Evolutionary conservation across 2,888 invertebrate genomes (phyloP).

Genomic region (Gasteruption jaculator): DNA sequence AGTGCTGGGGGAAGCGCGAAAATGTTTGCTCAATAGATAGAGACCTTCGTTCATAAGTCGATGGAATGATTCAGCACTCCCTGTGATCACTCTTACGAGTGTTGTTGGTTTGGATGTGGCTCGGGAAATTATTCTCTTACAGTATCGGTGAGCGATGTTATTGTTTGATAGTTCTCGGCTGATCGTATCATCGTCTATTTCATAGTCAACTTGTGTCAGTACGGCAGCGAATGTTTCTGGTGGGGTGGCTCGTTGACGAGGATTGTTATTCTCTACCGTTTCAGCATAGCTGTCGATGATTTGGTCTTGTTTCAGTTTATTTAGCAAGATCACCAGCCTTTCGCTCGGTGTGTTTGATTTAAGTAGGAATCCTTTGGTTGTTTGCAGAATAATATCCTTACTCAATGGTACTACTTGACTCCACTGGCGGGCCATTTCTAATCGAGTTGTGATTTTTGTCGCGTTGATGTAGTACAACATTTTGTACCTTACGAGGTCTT

Average conservation of each 20-base stretch:
- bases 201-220: conserved; percentile 5
- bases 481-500: background rate
- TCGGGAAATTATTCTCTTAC: conserved; percentile 4
- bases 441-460: background rate
- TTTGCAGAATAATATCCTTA: conserved; percentile 10
- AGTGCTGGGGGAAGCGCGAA: no score
- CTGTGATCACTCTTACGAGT: conserved; percentile 5
- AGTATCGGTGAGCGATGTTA: conserved; percentile 2
- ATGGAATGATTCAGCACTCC: background rate
- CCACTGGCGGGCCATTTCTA: conserved; percentile 9
- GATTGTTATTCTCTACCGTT: background rate
- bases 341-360: conserved; percentile 7
- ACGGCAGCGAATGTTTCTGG: conserved; percentile 9
- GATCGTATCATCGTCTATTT: conserved; percentile 5
- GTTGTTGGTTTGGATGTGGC: conserved; percentile 5
- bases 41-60: conserved; percentile 6
- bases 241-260: background rate
- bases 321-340: background rate
- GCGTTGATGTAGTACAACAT: conserved; percentile 8
- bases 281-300: conserved; percentile 9
- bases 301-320: conserved; percentile 5
- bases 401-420: background rate
- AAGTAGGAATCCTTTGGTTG: conserved; percentile 8
- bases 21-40: conserved; percentile 3
- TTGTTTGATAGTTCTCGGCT: conserved; percentile 4